Evolutionary conservation across 2,113 vertebrate species (phyloP).

Genomic region (Hipposideros armiger): DNA sequence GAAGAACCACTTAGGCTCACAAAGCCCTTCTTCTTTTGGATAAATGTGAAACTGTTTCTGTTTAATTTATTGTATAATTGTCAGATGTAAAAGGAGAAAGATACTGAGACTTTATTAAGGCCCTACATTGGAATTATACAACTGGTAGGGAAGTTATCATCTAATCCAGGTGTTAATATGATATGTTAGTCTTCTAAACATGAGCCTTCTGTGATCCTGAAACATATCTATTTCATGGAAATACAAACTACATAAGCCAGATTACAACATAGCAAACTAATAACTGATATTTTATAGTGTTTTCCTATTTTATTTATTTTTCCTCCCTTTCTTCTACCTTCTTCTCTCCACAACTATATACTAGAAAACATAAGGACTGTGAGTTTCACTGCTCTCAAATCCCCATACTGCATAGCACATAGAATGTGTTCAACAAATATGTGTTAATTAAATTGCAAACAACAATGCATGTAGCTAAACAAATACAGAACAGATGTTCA

Average conservation of each 20-base stretch:
- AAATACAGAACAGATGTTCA: neutral
- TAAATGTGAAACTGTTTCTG: neutral
- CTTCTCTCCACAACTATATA: neutral
- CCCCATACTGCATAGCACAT: neutral
- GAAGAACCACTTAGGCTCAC: neutral
- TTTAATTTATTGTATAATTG: neutral
- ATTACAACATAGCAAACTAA: slow-evolving; percentile 34
- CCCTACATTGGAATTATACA: neutral
- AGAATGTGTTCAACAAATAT: neutral
- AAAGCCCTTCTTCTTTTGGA: neutral
- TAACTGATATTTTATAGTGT: neutral
- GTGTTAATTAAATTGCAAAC: slow-evolving; percentile 26
- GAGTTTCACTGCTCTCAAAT: neutral
- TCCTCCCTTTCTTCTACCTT: neutral
- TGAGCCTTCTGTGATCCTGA: neutral
- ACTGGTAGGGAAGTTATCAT: neutral
- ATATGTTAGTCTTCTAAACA: neutral
- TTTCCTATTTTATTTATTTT: neutral
- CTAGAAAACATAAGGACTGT: neutral
- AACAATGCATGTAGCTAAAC: neutral
- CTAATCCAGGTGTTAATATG: neutral
- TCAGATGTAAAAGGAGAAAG: slow-evolving; percentile 12
- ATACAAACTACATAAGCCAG: neutral
- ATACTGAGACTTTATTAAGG: neutral
- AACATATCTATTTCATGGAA: neutral